Evolutionary conservation across 2,888 invertebrate genomes (phyloP), one percentile per base, ranked within the genome.

Genomic region (Herminia tarsipennalis): DNA sequence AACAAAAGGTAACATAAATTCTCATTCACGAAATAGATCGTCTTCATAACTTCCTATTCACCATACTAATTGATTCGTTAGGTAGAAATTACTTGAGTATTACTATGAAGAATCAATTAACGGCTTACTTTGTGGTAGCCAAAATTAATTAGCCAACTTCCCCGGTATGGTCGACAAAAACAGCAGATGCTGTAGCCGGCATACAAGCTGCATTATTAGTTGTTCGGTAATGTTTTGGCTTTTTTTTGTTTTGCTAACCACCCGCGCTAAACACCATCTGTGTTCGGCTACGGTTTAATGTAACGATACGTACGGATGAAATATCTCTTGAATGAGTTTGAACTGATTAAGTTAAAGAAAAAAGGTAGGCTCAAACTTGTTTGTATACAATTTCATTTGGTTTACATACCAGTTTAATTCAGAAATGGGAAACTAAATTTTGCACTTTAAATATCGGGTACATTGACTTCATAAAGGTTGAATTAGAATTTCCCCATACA

Each of bases 41-140:
- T 42, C 29, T 52, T 51, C 38, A 42, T 54, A 56, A 53, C 58
- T 56, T 61, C 53, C 53, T 57, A 72, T 70, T 69, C 70, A 69
- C 58, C 54, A 53, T 48, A 46, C 58, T 64, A 73, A 81, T 81
- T 75, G 72, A 78, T 67, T 68, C 54, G 71, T 79, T 74, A n/a
- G n/a, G n/a, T n/a, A n/a, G n/a, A n/a, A n/a, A 75, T 76, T 69
- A 71, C 62, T 57, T 56, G 54, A 64, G 76, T 81, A 82, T 85
- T 76, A 79, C 81, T 83, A 76, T 81, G 78, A 82, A 79, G 73
- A 83, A 86, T 85, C 85, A 86, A 88, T 88, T 88, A 87, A 72
- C 79, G 58, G 70, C 65, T 73, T 34, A 64, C 73, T 77, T 75
- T 75, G 73, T 77, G 83, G 81, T 80, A 82, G 83, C 82, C 70